Evolutionary conservation across 2,113 vertebrate genomes (phyloP), one percentile per base, ranked within the genome.

Genomic region (Sula dactylatra): DNA sequence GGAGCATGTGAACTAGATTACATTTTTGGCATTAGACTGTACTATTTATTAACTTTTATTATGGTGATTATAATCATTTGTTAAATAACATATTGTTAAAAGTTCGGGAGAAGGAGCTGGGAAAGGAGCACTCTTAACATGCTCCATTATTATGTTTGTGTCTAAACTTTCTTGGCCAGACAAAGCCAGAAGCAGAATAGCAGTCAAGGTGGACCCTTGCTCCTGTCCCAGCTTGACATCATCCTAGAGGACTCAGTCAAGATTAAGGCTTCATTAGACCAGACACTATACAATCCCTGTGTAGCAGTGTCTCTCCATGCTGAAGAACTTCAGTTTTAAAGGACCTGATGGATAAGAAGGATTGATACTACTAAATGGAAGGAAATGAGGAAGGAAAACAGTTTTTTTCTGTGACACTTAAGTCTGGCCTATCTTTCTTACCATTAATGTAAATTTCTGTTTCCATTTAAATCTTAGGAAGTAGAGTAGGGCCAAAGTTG

Each of bases 381-480:
- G 34, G 24, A 94, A 90, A 82, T 44, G 3, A 65, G 21, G 49
- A 90, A 82, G 14, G 10, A 86, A 92, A 86, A n/a, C 5, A 22
- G 2, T 0, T 36, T 67, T 84, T 52, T 82, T 40, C 71, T 61
- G 9, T 42, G 45, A 74, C 55, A 73, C 50, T 79, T 77, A 54
- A 12, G 32, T 78, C 67, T 87, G 72, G 54, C 18, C 45, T 76
- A 13, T 72, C 44, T 94, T 31, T 84, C n/a, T 84, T 64, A 40
- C 14, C 54, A 49, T 79, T 80, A 72, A 62, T 42, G 36, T 47
- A 92, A 77, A 87, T 92, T 93, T 88, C 93, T 95, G 85, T 92
- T 95, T 92, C 67, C n/a, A 61, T 81, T 96, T 94, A 94, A 77
- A 56, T 88, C 70, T 79, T 82, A 85, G 69, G 86, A 92, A 88